phyloP scores from a whole-genome alignment of 2,113 vertebrate genomes.

The Monopterus albus region DNA sequence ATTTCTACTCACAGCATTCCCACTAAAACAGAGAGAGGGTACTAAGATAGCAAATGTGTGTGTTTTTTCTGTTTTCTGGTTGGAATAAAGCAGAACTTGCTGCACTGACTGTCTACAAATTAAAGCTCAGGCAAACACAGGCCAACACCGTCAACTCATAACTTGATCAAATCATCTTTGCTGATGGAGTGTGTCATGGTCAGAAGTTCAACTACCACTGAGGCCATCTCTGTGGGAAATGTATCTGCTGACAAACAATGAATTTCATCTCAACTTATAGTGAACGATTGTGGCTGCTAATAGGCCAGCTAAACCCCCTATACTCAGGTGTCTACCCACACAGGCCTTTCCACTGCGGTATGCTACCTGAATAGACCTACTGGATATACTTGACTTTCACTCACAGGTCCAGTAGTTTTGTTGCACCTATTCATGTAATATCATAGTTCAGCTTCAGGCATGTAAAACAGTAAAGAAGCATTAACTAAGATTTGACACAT shows the following conservation, averaged over 20 bases:
- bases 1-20: constrained; percentile 10
- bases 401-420: not conserved
- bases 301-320: too few species aligned
- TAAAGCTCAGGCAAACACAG: not conserved
- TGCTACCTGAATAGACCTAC: constrained; percentile 16
- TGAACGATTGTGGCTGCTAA: not conserved
- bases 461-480: too few species aligned
- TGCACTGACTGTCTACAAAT: constrained; percentile 10
- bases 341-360: not conserved
- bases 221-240: not conserved
- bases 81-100: not conserved
- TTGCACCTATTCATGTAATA: not conserved
- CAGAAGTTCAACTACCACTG: not conserved
- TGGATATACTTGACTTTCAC: not conserved
- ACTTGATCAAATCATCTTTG: not conserved
- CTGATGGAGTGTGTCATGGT: not conserved
- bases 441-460: not conserved
- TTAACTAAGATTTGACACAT: too few species aligned
- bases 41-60: not conserved
- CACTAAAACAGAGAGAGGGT: constrained; percentile 2
- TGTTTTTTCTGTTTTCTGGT: not conserved
- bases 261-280: not conserved
- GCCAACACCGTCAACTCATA: not conserved
- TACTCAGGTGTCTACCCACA: not conserved
- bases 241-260: not conserved